Base-by-base conservation (phyloP, 2,113 vertebrate genomes). In the Mesocricetus auratus region DNA sequence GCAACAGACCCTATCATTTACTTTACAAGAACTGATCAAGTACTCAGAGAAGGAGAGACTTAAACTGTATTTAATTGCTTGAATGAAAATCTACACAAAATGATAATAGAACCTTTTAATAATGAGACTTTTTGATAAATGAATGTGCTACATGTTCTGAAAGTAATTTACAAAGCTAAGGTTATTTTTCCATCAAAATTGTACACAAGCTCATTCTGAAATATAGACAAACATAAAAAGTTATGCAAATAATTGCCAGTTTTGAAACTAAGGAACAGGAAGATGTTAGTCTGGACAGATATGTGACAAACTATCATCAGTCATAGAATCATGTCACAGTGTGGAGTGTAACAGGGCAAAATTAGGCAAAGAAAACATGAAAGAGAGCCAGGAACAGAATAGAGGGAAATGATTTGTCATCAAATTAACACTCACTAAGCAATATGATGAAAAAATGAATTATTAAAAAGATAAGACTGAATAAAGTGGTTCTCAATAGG, bases 251-350 rank as follows among this genome's bases (percentile, higher is more conserved):
- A 87, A 7, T 21, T 87, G 1, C 16, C 24, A 33, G 19, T 21
- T 90, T 81, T 77, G 68, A 56, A 96, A 92, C 53, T 82, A 64
- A 94, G 95, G 36, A 68, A 68, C 39, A 47, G 33, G n/a, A 79
- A 4, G n/a, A 47, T 3, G 53, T 53, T 53, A 69, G 24, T 31
- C 50, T 94, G 5, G 24, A 75, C 17, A 74, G 29, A 62, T 21
- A 39, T 58, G n/a, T 39, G 17, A 90, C 86, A 26, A 56, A 56
- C 4, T n/a, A 83, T 4, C 50, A 82, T 13, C 86, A 91, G 7
- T 12, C 7, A 60, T 81, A 87, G 31, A 85, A 29, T 42, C 2
- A 39, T 4, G 33, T 87, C 64, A 69, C 3, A 31, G n/a, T 68
- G 0, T 45, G 8, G 39, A 33, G 66, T 22, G n/a, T n/a, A 83